Conservation (phyloP, 2,888 invertebrate genomes). For the Idaea biselata region DNA sequence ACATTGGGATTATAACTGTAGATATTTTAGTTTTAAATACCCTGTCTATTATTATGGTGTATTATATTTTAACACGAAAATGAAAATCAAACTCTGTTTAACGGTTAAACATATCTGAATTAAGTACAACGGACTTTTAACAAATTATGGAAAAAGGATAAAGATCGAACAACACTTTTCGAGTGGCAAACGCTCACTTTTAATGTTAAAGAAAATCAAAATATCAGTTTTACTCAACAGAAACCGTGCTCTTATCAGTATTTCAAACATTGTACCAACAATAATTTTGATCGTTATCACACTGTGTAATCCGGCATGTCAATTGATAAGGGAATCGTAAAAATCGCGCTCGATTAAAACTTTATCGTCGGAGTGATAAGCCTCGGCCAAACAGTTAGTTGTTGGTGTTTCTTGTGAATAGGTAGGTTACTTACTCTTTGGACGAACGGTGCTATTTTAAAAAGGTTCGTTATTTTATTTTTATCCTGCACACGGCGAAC, state of each 20-base stretch:
- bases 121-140: too few relatives aligned
- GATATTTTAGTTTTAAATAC: too few relatives aligned
- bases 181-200: not conserved
- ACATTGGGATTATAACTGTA: too few relatives aligned
- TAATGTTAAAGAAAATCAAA: not conserved
- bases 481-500: too few relatives aligned
- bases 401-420: not conserved
- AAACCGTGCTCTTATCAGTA: slow-evolving; percentile 25
- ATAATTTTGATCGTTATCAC: slow-evolving; percentile 67
- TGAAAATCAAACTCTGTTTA: too few relatives aligned
- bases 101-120: too few relatives aligned
- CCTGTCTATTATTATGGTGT: too few relatives aligned
- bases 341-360: slow-evolving; percentile 72
- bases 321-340: slow-evolving; percentile 71
- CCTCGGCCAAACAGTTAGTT: not conserved
- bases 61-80: too few relatives aligned
- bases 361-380: slow-evolving; percentile 25
- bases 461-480: not conserved
- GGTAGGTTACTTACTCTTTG: not conserved
- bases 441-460: not conserved
- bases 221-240: not conserved
- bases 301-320: slow-evolving; percentile 76
- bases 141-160: too few relatives aligned
- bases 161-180: too few relatives aligned
- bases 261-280: slow-evolving; percentile 46